phyloP scores from a whole-genome alignment of 2,113 vertebrate species.

The Mormoops blainvillei region DNA sequence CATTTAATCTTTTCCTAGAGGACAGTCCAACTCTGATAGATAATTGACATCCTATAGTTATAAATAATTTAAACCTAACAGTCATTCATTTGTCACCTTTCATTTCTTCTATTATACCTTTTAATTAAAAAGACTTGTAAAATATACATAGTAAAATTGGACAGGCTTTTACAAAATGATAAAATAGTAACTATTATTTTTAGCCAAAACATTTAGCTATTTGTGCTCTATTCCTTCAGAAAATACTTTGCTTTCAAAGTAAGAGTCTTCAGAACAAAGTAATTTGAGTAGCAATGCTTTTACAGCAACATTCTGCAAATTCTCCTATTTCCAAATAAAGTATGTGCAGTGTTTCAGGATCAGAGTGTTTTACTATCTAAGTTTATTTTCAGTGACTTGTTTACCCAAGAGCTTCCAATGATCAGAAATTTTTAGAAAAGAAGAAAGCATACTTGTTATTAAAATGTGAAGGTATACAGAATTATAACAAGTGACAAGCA shows the following conservation, averaged over 20 bases:
- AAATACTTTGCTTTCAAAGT: slow-evolving; percentile 64
- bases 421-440: not conserved
- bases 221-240: slow-evolving; percentile 63
- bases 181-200: slow-evolving; percentile 70
- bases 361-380: slow-evolving; percentile 44
- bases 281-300: slow-evolving; percentile 49
- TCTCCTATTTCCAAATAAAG: slow-evolving; percentile 68
- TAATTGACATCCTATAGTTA: not conserved
- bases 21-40: not conserved
- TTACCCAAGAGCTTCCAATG: slow-evolving; percentile 55
- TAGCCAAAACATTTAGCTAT: slow-evolving; percentile 39
- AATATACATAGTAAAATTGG: not conserved
- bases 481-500: not conserved
- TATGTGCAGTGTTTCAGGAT: slow-evolving; percentile 40
- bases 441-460: not conserved
- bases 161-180: slow-evolving; percentile 32
- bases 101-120: not conserved
- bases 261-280: slow-evolving; percentile 55
- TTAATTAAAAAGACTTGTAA: not conserved
- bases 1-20: not conserved
- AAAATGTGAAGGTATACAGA: not conserved
- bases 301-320: slow-evolving; percentile 60
- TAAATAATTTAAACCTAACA: not conserved
- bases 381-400: slow-evolving; percentile 55
- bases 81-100: not conserved